A percentile compares a stretch with the other conserved stretches of the same genome.
Evolutionary conservation across 2,888 invertebrate genomes (phyloP).

Genomic region (Tubulanus polymorphus): DNA sequence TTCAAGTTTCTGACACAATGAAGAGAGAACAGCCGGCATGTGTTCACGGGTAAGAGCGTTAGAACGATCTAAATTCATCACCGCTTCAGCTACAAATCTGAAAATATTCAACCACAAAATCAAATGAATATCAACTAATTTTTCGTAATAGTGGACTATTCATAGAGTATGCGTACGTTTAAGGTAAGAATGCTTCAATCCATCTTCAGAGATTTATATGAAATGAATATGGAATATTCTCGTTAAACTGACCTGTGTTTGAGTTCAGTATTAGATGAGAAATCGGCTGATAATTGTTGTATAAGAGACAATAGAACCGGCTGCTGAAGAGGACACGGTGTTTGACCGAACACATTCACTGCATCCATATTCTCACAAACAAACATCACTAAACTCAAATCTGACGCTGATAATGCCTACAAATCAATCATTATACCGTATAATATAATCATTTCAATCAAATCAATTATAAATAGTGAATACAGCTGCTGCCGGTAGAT

Average conservation of each 20-base stretch:
- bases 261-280: conserved; percentile 76
- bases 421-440: no score
- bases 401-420: conserved; percentile 80
- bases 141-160: no score
- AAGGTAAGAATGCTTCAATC: no score
- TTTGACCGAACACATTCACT: conserved; percentile 66
- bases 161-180: no score
- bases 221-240: background rate
- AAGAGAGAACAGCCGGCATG: conserved; percentile 72
- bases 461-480: no score
- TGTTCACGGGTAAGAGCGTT: conserved; percentile 80
- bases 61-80: conserved; percentile 73
- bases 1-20: conserved; percentile 71
- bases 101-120: no score
- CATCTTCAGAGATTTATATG: no score
- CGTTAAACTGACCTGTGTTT: conserved; percentile 67
- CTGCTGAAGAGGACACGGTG: conserved; percentile 74
- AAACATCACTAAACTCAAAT: conserved; percentile 79
- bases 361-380: conserved; percentile 83
- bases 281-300: conserved; percentile 88
- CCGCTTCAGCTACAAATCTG: conserved; percentile 83
- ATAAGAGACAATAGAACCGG: conserved; percentile 87
- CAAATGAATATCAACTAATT: no score
- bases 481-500: no score
- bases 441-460: no score